A percentile compares a stretch with the other conserved stretches of the same genome.
Conservation (phyloP, 2,797 vertebrate species). For the Hydrolagus colliei region DNA sequence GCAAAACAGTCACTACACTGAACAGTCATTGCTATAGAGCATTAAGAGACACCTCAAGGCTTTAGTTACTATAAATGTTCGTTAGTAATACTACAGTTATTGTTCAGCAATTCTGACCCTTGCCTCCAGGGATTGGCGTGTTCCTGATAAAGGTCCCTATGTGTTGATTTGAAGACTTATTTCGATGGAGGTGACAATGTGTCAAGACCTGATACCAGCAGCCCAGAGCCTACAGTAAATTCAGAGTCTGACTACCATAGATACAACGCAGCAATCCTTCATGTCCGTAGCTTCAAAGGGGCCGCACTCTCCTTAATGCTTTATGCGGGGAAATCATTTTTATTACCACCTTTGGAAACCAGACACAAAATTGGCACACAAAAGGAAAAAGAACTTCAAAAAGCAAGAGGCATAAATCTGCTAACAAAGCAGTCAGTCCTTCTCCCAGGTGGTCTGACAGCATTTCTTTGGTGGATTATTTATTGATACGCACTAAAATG, state of each 20-base stretch:
- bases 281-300: neutral
- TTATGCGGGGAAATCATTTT: neutral
- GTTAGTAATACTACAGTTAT: no score
- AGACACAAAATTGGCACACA: neutral
- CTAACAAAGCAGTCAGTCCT: neutral
- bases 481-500: no score
- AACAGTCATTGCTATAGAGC: no score
- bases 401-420: neutral
- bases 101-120: no score
- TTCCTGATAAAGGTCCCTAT: neutral
- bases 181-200: neutral
- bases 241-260: neutral
- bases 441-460: neutral
- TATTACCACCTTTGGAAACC: neutral
- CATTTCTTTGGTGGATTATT: neutral
- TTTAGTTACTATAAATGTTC: no score
- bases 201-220: neutral
- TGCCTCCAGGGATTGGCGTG: neutral
- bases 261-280: neutral
- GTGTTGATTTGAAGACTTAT: neutral
- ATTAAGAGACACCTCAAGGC: no score
- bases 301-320: neutral
- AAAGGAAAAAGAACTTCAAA: constrained; percentile 2
- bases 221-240: neutral
- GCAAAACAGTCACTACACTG: no score